phyloP scores from a whole-genome alignment of 2,113 vertebrate genomes.

The Marmota monax region DNA sequence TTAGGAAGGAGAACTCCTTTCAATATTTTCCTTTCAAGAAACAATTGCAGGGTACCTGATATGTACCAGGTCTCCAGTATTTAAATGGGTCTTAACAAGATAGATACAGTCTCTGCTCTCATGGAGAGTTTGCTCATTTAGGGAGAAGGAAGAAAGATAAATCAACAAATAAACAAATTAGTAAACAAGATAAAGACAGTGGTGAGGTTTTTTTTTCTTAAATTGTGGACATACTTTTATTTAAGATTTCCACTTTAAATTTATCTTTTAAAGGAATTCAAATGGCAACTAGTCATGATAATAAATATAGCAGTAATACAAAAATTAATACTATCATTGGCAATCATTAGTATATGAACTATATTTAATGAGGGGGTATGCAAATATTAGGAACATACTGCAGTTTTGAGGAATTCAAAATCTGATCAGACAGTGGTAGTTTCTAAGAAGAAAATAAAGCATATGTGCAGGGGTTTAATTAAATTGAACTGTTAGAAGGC shows the following conservation, averaged over 20 bases:
- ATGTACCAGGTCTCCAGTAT: neutral
- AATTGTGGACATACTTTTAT: no score
- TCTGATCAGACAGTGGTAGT: no score
- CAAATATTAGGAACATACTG: no score
- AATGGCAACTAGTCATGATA: no score
- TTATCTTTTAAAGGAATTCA: no score
- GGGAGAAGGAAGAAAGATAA: neutral
- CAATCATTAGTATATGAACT: no score
- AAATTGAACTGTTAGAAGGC: neutral
- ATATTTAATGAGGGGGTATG: no score
- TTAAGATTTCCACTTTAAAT: no score
- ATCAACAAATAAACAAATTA: neutral
- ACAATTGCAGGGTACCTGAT: neutral
- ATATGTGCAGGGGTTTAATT: no score
- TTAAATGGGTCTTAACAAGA: neutral
- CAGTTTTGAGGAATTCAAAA: no score
- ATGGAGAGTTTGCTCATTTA: neutral
- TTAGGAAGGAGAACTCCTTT: neutral
- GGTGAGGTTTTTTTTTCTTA: neutral
- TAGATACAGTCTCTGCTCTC: neutral
- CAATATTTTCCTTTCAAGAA: neutral
- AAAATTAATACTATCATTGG: no score
- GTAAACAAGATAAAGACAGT: neutral
- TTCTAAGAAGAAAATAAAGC: neutral
- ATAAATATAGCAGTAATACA: no score